Conservation (phyloP, 2,888 invertebrate species). For the Netelia inedita region DNA sequence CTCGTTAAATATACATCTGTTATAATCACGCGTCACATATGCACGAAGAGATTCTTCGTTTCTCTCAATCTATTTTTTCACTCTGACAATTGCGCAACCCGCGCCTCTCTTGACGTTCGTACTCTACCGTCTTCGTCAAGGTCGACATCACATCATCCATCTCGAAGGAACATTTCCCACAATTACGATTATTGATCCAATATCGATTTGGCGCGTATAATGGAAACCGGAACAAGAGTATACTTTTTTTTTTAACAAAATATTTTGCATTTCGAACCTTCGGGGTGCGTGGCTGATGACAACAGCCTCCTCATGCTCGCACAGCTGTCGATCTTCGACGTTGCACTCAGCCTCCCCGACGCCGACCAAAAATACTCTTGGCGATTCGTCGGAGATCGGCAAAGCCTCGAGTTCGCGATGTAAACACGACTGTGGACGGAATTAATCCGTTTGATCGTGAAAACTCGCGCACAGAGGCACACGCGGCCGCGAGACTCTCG, state of each 20-base stretch:
- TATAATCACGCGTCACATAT: neutral
- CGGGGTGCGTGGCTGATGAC: constrained; percentile 18
- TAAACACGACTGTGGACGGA: constrained; percentile 11
- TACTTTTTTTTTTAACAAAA: neutral
- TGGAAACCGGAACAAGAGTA: too few species aligned
- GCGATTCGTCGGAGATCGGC: neutral
- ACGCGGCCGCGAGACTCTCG: constrained; percentile 21
- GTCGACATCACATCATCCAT: constrained; percentile 1
- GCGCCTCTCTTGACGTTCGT: neutral
- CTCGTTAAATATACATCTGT: constrained; percentile 30
- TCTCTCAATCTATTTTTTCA: constrained; percentile 15
- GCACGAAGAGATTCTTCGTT: neutral
- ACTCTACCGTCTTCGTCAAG: neutral
- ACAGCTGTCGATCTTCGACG: too few species aligned
- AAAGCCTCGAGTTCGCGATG: constrained; percentile 38
- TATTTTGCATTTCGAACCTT: constrained; percentile 34
- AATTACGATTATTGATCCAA: too few species aligned
- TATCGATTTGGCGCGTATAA: too few species aligned
- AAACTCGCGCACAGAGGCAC: neutral
- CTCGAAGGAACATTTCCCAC: neutral
- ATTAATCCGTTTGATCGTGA: constrained; percentile 17
- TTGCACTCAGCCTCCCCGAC: too few species aligned
- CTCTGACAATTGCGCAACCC: constrained; percentile 8
- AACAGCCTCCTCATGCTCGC: constrained; percentile 23
- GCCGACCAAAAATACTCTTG: neutral